These are phyloP conservation scores for Latrodectus geometricus DNA, from an alignment of 1,140 invertebrate genomes.

Conservation along the genomic window DNA sequence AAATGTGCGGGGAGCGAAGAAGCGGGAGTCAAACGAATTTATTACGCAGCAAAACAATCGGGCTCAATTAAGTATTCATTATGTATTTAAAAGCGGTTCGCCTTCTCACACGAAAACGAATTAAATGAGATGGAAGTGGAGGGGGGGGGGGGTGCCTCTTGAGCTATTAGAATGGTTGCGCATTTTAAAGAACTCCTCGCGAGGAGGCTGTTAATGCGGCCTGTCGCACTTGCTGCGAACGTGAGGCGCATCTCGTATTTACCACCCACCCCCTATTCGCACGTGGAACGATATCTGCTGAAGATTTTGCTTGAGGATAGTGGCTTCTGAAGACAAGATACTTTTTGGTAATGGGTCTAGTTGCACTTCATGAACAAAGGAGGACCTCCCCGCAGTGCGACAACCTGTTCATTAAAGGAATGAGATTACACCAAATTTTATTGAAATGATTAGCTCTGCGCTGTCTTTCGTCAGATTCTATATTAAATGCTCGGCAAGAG, in stretches of 20 bases:
- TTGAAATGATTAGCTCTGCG: no score
- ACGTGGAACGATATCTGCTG: background rate
- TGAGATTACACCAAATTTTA: background rate
- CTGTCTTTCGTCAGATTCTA: no score
- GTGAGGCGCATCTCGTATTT: slow-evolving; percentile 24
- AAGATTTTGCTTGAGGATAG: background rate
- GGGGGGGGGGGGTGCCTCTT: slow-evolving; percentile 10
- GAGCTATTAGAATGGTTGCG: slow-evolving; percentile 33
- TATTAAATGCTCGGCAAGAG: no score
- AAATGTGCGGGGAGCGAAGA: slow-evolving; percentile 31
- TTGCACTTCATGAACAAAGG: background rate
- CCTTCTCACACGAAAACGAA: slow-evolving; percentile 34
- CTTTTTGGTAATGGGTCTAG: background rate
- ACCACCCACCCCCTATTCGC: background rate
- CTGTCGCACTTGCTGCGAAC: slow-evolving; percentile 8
- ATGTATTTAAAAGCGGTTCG: slow-evolving; percentile 59
- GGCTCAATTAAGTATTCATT: slow-evolving; percentile 60
- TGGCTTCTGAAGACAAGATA: background rate
- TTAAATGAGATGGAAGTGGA: slow-evolving; percentile 36
- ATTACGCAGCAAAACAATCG: slow-evolving; percentile 46
- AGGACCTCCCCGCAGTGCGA: background rate
- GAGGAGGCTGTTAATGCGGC: slow-evolving; percentile 38
- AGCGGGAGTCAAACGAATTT: slow-evolving; percentile 56
- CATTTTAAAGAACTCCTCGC: slow-evolving; percentile 49
- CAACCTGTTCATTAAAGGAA: background rate